phyloP scores from a whole-genome alignment of 1,140 invertebrate genomes.

The Anastrepha ludens region DNA sequence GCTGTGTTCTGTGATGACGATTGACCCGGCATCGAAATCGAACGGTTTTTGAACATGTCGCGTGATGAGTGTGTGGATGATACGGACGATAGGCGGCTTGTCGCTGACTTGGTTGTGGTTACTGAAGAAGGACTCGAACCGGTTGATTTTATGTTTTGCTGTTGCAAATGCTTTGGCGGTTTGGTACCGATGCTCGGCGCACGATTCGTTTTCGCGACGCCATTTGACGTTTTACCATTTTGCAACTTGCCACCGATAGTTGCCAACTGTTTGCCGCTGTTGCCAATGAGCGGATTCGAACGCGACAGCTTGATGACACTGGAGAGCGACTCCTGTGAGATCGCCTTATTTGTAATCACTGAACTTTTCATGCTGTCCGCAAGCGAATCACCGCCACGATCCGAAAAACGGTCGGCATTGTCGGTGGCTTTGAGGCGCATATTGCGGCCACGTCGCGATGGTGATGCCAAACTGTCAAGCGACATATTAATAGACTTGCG shows the following conservation, averaged over 20 bases:
- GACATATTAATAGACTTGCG: slow-evolving; percentile 75
- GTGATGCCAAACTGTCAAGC: slow-evolving; percentile 76
- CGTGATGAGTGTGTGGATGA: slow-evolving; percentile 68
- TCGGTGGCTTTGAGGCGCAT: slow-evolving; percentile 26
- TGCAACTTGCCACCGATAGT: slow-evolving; percentile 21
- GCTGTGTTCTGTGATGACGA: not conserved
- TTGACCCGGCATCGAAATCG: slow-evolving; percentile 67
- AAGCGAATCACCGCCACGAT: slow-evolving; percentile 76
- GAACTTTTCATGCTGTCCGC: slow-evolving; percentile 75
- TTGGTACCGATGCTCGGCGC: slow-evolving; percentile 59
- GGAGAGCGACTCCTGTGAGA: slow-evolving; percentile 71
- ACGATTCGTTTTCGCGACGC: slow-evolving; percentile 29
- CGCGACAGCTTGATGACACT: slow-evolving; percentile 57
- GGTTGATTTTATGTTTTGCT: slow-evolving; percentile 68
- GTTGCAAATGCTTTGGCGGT: slow-evolving; percentile 66
- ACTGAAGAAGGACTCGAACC: slow-evolving; percentile 72
- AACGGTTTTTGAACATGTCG: slow-evolving; percentile 69
- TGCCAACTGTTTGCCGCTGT: slow-evolving; percentile 45
- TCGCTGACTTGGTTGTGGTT: slow-evolving; percentile 70
- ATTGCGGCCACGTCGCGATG: slow-evolving; percentile 66
- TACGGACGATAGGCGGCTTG: slow-evolving; percentile 70
- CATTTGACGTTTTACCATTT: slow-evolving; percentile 49
- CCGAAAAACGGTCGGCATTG: slow-evolving; percentile 70
- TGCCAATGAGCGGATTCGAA: slow-evolving; percentile 56
- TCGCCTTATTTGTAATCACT: slow-evolving; percentile 72